Conservation (phyloP, 2,797 vertebrate species). For the Sternarchorhynchus goeldii region DNA sequence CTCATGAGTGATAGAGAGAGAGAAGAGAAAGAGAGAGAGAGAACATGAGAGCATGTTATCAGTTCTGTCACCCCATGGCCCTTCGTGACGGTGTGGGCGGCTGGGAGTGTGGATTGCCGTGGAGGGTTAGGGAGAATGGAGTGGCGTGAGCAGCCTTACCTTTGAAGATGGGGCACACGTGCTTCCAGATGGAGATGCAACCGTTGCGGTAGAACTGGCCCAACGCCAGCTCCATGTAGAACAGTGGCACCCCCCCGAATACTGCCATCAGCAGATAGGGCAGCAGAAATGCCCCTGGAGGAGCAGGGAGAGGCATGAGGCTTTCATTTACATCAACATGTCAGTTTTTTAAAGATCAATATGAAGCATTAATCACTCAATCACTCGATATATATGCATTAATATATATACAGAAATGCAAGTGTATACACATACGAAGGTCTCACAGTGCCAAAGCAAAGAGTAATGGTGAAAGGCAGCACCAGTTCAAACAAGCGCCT, state of each 20-base stretch:
- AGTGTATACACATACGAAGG: background rate
- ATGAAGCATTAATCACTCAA: background rate
- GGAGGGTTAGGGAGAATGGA: too few species aligned
- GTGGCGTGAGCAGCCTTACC: conserved; percentile 72
- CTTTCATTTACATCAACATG: background rate
- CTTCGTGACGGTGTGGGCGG: too few species aligned
- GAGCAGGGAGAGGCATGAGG: background rate
- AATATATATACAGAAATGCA: background rate
- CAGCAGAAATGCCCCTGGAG: conserved; percentile 92
- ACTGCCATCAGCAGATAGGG: conserved; percentile 97
- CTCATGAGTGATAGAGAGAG: conserved; percentile 8
- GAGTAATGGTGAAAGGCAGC: conserved; percentile 27
- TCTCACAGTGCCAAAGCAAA: conserved; percentile 16
- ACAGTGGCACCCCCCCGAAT: conserved; percentile 96
- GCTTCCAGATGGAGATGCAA: conserved; percentile 96
- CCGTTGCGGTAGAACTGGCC: conserved; percentile 97
- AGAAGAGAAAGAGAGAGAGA: background rate
- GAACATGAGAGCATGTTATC: conserved; percentile 29
- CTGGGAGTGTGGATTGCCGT: too few species aligned
- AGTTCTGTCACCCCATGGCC: background rate
- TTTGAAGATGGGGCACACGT: conserved; percentile 99
- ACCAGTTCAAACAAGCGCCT: conserved; percentile 41
- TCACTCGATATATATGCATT: background rate
- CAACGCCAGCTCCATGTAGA: conserved; percentile 98
- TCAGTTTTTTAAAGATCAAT: background rate